Base-by-base conservation (phyloP, 2,888 invertebrate genomes). In the Catocala nupta region DNA sequence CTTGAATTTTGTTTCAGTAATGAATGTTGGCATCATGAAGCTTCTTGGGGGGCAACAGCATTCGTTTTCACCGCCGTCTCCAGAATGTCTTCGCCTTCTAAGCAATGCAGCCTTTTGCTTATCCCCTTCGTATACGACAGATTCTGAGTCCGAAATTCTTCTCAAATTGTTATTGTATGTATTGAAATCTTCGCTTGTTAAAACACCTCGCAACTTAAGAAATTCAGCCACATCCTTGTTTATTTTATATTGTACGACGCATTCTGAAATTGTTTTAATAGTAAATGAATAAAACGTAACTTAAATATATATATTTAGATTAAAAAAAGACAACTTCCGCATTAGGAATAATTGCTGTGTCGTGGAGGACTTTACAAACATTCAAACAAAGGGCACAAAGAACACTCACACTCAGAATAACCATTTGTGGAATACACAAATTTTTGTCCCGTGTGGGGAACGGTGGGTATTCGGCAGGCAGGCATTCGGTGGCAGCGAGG, bases 1-100 rank as follows among this genome's bases (percentile, higher is more conserved):
- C 11, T 87, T 70, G 57, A 87, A 91, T 66, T 80, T 81, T 2
- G 70, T 82, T 0, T 88, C 74, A 1, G 90, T 82, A 53, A 92
- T 90, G 55, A 90, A 90, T 4, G 90, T 73, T 0, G 91, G 90
- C 81, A 89, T 81, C 75, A 85, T 74, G 0, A 86, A 0, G 0
- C 57, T 79, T 16, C 69, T 76, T 0, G 84, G 82, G 1, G 89
- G 85, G 49, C 90, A 90, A 61, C 90, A 90, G 62, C 91, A 91
- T 0, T 73, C 63, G 1, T 67, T 63, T 2, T 66, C 69, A 25
- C 25, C 25, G 0, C 44, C n/a, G n/a, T 53, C 34, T 0, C 49
- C 54, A n/a, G 59, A 59, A 8, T 71, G 70, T 11, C 70, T 65
- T 9, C 69, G 71, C 4, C 64, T 75, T 5, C 61, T 71, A 4